phyloP scores from a whole-genome alignment of 1,140 invertebrate genomes.

The Lepidurus arcticus region DNA sequence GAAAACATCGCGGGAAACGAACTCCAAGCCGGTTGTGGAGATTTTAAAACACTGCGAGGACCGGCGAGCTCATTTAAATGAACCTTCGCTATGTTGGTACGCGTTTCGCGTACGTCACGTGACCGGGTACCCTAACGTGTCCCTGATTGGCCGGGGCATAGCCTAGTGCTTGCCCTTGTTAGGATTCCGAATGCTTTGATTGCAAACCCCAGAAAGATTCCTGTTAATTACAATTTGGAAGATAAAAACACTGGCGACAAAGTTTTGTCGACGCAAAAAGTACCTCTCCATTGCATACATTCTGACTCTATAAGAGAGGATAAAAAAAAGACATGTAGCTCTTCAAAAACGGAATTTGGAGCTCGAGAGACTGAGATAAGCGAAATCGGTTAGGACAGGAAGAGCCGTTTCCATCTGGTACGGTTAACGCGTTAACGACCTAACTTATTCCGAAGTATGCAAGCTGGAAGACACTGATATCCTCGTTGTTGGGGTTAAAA shows the following conservation, averaged over 20 bases:
- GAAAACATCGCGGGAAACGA: background rate
- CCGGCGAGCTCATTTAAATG: background rate
- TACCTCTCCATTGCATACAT: too few relatives aligned
- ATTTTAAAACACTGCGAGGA: background rate
- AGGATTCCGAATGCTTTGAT: too few relatives aligned
- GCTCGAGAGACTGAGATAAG: background rate
- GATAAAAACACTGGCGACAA: too few relatives aligned
- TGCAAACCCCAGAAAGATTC: too few relatives aligned
- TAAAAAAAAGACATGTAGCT: too few relatives aligned
- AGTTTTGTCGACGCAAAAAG: too few relatives aligned
- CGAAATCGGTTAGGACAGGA: constrained; percentile 3
- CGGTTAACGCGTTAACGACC: background rate
- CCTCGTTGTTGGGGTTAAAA: background rate
- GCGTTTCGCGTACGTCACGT: constrained; percentile 5
- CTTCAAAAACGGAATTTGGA: background rate
- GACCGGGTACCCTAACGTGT: constrained; percentile 4
- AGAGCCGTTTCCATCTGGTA: background rate
- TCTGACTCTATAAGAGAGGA: too few relatives aligned
- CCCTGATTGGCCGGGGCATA: background rate
- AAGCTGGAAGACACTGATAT: constrained; percentile 19
- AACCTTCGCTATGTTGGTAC: background rate
- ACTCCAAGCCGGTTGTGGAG: background rate
- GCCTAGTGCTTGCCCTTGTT: too few relatives aligned
- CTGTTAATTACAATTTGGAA: too few relatives aligned
- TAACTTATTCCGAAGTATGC: background rate